Percentiles rank a stretch among this genome's conserved stretches.
Evolutionary conservation across 2,888 invertebrate species (phyloP).

Genomic region (Chloromyia formosa): DNA sequence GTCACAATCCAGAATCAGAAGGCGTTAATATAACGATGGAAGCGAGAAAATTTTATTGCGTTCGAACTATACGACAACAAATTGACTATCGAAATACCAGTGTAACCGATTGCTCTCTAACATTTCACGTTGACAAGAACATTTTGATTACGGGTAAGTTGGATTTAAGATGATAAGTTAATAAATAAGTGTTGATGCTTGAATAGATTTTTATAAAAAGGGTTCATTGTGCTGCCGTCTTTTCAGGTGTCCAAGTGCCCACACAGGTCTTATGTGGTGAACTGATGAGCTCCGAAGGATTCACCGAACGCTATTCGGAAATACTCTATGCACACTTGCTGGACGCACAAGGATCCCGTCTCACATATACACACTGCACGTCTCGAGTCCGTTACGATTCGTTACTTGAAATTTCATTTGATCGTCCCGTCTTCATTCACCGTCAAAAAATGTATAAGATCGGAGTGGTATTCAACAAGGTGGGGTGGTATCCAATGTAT

Average conservation of each 20-base stretch:
- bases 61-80: conserved; percentile 72
- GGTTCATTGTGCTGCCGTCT: neutral
- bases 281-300: conserved; percentile 60
- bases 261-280: conserved; percentile 71
- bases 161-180: neutral
- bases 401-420: conserved; percentile 81
- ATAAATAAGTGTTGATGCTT: conserved; percentile 62
- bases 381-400: conserved; percentile 78
- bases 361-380: conserved; percentile 85
- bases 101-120: conserved; percentile 79
- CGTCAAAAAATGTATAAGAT: conserved; percentile 77
- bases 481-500: conserved; percentile 84
- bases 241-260: conserved; percentile 71
- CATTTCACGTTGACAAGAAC: conserved; percentile 82
- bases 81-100: conserved; percentile 79
- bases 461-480: conserved; percentile 83
- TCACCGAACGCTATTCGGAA: conserved; percentile 72
- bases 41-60: conserved; percentile 73
- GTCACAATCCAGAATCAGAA: conserved; percentile 48
- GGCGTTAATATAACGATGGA: conserved; percentile 58
- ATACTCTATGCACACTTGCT: conserved; percentile 82
- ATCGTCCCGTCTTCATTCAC: conserved; percentile 81
- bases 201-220: neutral
- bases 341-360: conserved; percentile 80
- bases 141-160: conserved; percentile 73